phyloP scores from a whole-genome alignment of 92 coral and sea anemone species.

The Palythoa grandiflora region DNA sequence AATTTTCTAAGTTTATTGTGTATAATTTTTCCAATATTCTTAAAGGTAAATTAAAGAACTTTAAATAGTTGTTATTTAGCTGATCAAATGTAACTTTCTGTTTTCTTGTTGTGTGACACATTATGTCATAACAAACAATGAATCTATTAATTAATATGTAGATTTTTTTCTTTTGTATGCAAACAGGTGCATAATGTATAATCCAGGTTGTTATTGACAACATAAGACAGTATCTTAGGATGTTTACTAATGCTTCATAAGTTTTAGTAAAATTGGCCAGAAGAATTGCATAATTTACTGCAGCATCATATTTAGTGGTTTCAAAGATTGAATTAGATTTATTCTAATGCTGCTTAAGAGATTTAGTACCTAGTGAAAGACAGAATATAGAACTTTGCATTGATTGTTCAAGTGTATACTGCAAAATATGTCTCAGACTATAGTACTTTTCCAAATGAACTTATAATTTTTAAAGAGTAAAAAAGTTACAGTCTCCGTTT shows the following conservation, averaged over 20 bases:
- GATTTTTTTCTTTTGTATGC: background rate
- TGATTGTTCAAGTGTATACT: background rate
- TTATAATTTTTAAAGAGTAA: background rate
- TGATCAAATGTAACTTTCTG: background rate
- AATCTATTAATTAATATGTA: slow-evolving; percentile 9
- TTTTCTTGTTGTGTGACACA: background rate
- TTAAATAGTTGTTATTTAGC: background rate
- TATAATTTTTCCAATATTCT: no score
- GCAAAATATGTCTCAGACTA: background rate
- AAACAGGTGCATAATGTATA: slow-evolving; percentile 19
- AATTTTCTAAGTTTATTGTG: no score
- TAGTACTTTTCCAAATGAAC: background rate
- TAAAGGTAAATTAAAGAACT: no score
- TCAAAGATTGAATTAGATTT: background rate
- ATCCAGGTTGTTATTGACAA: background rate
- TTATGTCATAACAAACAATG: background rate
- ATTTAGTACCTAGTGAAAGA: no score
- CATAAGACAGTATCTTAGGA: background rate
- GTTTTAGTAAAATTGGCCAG: background rate
- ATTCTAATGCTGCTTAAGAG: no score
- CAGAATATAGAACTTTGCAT: background rate
- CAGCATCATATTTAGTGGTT: background rate
- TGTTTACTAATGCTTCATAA: background rate
- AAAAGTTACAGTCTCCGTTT: background rate
- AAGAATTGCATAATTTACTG: background rate